phyloP scores from a whole-genome alignment of 1,140 invertebrate species.

The Meloidogyne hapla region DNA sequence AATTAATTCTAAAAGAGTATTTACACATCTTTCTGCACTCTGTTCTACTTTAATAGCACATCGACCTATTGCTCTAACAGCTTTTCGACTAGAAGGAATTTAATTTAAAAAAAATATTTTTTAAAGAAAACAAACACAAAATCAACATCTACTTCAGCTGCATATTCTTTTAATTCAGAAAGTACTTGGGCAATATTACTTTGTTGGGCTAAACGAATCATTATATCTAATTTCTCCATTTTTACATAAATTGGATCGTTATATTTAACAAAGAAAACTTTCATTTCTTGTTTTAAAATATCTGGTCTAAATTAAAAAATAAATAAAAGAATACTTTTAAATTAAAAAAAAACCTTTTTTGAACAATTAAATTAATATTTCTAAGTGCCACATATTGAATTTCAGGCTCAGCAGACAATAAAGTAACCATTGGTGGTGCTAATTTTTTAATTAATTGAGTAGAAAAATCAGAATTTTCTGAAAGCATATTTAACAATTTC shows the following conservation, averaged over 20 bases:
- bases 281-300: conserved; percentile 99
- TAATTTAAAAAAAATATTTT: conserved; percentile 57
- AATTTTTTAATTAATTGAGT: conserved; percentile 90
- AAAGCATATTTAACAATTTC: conserved; percentile 96
- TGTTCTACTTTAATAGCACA: conserved; percentile 99
- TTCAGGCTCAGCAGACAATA: conserved; percentile 95
- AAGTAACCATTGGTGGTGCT: conserved; percentile 94
- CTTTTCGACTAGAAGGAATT: conserved; percentile 90
- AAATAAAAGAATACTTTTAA: neutral
- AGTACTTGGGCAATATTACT: conserved; percentile 97
- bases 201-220: conserved; percentile 96
- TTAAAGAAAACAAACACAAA: neutral
- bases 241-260: conserved; percentile 91
- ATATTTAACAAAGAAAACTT: conserved; percentile 99
- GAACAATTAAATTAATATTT: conserved; percentile 98
- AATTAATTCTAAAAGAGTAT: conserved; percentile 95
- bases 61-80: conserved; percentile 92
- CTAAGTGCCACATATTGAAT: conserved; percentile 96
- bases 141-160: conserved; percentile 21
- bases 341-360: conserved; percentile 73
- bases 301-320: conserved; percentile 73
- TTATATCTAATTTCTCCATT: conserved; percentile 97
- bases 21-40: conserved; percentile 95
- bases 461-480: conserved; percentile 88
- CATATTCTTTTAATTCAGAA: conserved; percentile 93